These are phyloP conservation scores for Penaeus chinensis DNA, from an alignment of 1,140 invertebrate genomes.

Conservation along the genomic window DNA sequence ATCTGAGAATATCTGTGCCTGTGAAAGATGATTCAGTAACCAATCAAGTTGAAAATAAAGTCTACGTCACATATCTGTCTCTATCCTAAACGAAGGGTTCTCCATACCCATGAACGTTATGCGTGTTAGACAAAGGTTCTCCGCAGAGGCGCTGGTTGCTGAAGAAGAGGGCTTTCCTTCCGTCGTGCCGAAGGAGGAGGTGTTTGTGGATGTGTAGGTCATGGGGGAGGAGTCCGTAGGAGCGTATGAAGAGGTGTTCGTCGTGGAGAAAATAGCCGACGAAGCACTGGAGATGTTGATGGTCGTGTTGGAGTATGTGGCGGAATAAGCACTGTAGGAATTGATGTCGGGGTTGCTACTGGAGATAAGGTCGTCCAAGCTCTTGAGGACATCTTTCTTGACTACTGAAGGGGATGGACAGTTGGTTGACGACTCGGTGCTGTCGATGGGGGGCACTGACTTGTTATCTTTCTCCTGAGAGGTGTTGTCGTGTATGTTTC, in stretches of 20 bases:
- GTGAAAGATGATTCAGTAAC: background rate
- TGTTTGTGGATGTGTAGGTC: background rate
- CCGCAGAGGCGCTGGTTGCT: constrained; percentile 2
- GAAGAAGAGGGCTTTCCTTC: background rate
- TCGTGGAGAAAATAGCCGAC: background rate
- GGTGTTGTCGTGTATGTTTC: constrained; percentile 1
- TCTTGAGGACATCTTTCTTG: constrained; percentile 39
- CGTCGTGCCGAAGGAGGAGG: background rate
- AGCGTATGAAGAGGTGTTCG: background rate
- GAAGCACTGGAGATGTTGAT: background rate
- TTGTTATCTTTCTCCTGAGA: background rate
- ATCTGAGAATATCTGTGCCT: no score
- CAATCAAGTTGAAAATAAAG: background rate
- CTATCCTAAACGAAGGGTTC: constrained; percentile 46
- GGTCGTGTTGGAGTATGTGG: background rate
- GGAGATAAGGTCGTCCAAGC: constrained; percentile 47
- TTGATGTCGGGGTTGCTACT: constrained; percentile 34
- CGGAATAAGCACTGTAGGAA: background rate
- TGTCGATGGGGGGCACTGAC: background rate
- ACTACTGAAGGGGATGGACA: constrained; percentile 1
- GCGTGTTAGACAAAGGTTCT: constrained; percentile 47
- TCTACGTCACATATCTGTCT: constrained; percentile 40
- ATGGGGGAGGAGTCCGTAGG: background rate
- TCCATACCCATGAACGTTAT: constrained; percentile 56
- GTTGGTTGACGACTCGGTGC: background rate